Evolutionary conservation across 2,888 invertebrate genomes (phyloP), one percentile per base, ranked within the genome.

Genomic region (Drosophila ustulata): DNA sequence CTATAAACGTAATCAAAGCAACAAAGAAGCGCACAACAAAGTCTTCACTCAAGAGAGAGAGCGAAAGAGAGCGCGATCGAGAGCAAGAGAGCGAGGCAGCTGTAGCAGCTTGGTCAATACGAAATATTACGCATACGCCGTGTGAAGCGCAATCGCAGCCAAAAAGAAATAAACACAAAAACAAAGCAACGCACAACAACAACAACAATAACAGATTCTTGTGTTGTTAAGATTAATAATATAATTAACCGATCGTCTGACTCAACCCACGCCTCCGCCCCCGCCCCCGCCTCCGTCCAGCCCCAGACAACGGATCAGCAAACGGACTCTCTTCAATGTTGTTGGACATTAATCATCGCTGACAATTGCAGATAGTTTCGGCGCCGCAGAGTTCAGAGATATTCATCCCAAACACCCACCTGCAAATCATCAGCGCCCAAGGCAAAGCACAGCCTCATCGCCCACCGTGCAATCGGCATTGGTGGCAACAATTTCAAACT

Each of bases 61-160:
- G 34, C 45, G 43, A 41, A 11, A 50, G 45, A 45, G 39, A 46
- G 73, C 25, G 46, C 43, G 69, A 51, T 66, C 26, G 50, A 34
- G 57, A 65, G 64, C 59, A 43, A 51, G 43, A 18, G 18, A 18
- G 18, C 18, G 18, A 18, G 18, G 18, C 18, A 18, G 18, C 18
- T 18, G 18, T 18, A 18, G 37, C 58, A 41, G 78, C 75, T 75
- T 86, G 80, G 76, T 64, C 64, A 79, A 75, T 71, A 71, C 59
- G 52, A 63, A 78, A 71, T 70, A 82, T 85, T 79, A 86, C 82
- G 86, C 82, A 82, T 82, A 82, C 82, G 82, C 86, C 82, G 56
- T 57, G 82, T 85, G 75, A 78, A 85, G 65, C 75, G 58, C 78
- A 78, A 61, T 67, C 72, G 65, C 52, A 55, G 41, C 46, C 43